Evolutionary conservation across 2,113 vertebrate species (phyloP).

Genomic region (Passerina amoena): DNA sequence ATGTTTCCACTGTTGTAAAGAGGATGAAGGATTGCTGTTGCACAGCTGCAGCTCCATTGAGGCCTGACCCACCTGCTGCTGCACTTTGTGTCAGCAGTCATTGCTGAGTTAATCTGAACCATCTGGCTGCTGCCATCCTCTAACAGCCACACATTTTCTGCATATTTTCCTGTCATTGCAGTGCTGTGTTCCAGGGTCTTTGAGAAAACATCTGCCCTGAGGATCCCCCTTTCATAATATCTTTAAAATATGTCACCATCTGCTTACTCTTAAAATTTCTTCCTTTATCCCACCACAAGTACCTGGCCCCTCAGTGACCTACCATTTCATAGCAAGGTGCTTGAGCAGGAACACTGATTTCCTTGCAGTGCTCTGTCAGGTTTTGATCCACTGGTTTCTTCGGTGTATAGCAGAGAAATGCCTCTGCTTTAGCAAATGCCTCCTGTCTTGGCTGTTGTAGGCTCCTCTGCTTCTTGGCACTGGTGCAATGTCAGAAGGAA

Average conservation of each 20-base stretch:
- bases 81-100: not conserved
- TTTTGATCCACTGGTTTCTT: not conserved
- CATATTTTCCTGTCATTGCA: slow-evolving; percentile 26
- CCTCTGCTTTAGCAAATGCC: not conserved
- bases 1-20: not conserved
- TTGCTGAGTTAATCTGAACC: not conserved
- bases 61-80: not conserved
- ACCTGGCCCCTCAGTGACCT: not conserved
- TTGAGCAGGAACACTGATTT: not conserved
- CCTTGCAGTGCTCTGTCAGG: not conserved
- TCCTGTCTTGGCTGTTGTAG: not conserved
- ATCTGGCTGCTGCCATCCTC: slow-evolving; percentile 27
- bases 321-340: not conserved
- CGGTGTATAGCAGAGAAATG: not conserved
- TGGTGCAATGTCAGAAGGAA: not conserved
- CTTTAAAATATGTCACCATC: slow-evolving; percentile 25
- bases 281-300: not conserved
- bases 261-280: not conserved
- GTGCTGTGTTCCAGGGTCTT: not conserved
- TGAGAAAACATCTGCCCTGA: slow-evolving; percentile 39
- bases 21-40: not conserved
- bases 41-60: not conserved
- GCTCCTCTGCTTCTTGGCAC: not conserved
- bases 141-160: slow-evolving; percentile 14
- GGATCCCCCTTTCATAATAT: not conserved